phyloP scores from a whole-genome alignment of 1,140 invertebrate genomes.

The Drosophila hydei region DNA sequence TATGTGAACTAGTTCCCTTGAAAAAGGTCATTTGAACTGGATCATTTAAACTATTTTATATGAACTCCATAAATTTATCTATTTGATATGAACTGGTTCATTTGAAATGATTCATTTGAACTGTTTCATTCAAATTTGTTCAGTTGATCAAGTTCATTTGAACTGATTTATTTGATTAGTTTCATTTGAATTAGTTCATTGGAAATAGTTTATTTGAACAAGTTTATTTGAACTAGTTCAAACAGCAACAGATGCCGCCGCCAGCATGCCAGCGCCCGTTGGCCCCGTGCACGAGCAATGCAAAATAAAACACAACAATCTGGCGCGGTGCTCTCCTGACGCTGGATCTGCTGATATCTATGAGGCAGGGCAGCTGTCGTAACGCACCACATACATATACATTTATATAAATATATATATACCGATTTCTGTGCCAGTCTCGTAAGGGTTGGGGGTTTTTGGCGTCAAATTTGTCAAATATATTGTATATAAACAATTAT shows the following conservation, averaged over 20 bases:
- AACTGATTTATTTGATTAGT: no score
- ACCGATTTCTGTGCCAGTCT: conserved; percentile 33
- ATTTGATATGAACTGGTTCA: no score
- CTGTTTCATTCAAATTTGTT: no score
- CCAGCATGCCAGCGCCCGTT: conserved; percentile 54
- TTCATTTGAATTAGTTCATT: no score
- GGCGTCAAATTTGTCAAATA: conserved; percentile 49
- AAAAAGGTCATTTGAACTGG: no score
- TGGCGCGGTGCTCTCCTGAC: conserved; percentile 93
- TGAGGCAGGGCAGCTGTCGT: conserved; percentile 84
- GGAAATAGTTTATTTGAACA: no score
- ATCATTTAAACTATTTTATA: no score
- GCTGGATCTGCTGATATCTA: conserved; percentile 91
- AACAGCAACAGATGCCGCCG: conserved; percentile 50
- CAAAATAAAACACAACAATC: conserved; percentile 79
- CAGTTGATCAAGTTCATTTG: no score
- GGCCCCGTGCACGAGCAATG: conserved; percentile 75
- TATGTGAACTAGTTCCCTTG: no score
- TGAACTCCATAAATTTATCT: no score
- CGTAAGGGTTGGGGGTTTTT: conserved; percentile 18
- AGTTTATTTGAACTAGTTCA: no score
- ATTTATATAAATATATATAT: conserved; percentile 10
- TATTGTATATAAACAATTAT: conserved; percentile 79
- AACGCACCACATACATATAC: not conserved
- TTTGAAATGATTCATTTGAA: no score